Conservation (phyloP, 2,797 vertebrate genomes). For the Pitangus sulphuratus region DNA sequence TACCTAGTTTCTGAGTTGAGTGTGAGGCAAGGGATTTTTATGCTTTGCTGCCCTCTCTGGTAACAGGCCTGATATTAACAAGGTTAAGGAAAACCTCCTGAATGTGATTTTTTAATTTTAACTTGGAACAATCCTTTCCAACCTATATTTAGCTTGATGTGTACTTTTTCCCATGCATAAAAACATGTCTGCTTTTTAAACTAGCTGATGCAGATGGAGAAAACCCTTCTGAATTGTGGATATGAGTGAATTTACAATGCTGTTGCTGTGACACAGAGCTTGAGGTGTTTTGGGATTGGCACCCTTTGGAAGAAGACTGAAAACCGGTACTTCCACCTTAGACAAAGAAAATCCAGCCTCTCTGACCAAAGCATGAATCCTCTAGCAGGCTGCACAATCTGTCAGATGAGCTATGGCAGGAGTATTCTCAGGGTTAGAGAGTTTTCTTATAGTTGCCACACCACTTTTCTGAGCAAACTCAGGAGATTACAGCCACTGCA, state of each 20-base stretch:
- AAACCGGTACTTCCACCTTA: not conserved
- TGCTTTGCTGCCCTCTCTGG: not conserved
- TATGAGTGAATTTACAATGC: not conserved
- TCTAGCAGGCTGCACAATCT: not conserved
- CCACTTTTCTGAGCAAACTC: not conserved
- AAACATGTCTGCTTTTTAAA: not conserved
- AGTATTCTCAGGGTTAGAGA: not conserved
- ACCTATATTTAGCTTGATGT: not conserved
- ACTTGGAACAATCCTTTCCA: not conserved
- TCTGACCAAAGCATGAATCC: not conserved
- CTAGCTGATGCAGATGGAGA: not conserved
- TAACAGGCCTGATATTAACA: not conserved
- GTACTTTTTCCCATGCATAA: not conserved
- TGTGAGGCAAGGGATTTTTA: not conserved
- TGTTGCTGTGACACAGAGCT: not conserved
- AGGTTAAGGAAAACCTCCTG: not conserved
- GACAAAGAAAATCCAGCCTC: not conserved
- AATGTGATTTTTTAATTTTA: not conserved
- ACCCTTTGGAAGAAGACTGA: not conserved
- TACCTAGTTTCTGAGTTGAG: not conserved
- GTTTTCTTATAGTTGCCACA: not conserved
- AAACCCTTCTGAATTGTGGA: not conserved
- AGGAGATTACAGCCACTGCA: not conserved
- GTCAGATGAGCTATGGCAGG: not conserved
- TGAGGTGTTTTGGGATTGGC: not conserved